Conservation (phyloP, 2,888 invertebrate species). For the Pseudoips prasinana region DNA sequence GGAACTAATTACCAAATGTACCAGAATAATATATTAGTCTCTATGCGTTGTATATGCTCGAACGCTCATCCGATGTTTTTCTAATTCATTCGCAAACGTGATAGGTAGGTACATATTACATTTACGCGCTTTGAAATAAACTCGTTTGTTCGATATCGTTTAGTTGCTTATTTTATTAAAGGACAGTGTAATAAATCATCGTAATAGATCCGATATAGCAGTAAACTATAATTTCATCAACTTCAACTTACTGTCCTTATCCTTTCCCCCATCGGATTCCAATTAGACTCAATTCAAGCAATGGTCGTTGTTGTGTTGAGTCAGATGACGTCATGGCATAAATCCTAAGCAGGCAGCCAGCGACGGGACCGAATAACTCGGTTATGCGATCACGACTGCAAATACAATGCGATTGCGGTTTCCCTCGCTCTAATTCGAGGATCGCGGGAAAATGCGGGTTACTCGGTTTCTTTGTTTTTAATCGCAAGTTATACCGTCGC, state of each 20-base stretch:
- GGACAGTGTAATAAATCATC: too few species aligned
- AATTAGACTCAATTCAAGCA: constrained; percentile 31
- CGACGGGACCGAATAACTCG: constrained; percentile 28
- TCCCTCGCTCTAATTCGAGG: constrained; percentile 30
- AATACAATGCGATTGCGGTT: constrained; percentile 32
- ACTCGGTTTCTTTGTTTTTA: constrained; percentile 39
- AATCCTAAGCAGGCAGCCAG: constrained; percentile 22
- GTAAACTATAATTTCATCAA: too few species aligned
- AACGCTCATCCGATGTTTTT: constrained; percentile 3
- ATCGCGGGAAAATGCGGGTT: constrained; percentile 12
- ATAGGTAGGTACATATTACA: constrained; percentile 9
- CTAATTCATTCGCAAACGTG: constrained; percentile 19
- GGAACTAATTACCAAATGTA: too few species aligned
- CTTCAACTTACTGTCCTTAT: too few species aligned
- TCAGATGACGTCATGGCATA: constrained; percentile 25
- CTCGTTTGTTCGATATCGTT: constrained; percentile 6
- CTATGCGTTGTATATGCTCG: too few species aligned
- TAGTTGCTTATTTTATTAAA: constrained; percentile 2
- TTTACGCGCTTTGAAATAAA: constrained; percentile 21
- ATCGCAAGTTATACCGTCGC: constrained; percentile 31
- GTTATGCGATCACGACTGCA: constrained; percentile 37
- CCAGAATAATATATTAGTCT: too few species aligned
- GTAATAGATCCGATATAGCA: too few species aligned
- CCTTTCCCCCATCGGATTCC: constrained; percentile 31
- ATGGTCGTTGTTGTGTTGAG: constrained; percentile 5